Evolutionary conservation across 2,888 invertebrate genomes (phyloP), one percentile per base, ranked within the genome.

Genomic region (Drosophila histrio): DNA sequence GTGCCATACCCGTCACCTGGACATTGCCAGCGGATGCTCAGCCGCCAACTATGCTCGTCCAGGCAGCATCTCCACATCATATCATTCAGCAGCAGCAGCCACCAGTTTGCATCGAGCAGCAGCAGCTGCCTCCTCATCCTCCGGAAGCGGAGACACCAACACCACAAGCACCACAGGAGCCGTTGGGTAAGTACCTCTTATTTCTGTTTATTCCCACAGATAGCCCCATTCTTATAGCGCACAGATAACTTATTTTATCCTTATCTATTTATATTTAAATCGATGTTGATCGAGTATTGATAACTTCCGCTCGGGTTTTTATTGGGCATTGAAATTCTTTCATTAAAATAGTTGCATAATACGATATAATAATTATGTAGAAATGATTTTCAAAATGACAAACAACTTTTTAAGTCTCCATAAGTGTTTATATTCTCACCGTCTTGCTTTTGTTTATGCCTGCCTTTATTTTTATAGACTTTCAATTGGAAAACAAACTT

Each of bases 1-100:
- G 59, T 21, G 46, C 67, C 54, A 77, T 87, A 54, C 79, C 87
- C 1, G 71, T 82, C 6, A 39, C 77, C n/a, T 88, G 83, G 88
- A 41, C 87, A 4, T 6, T 90, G 65, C 56, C 88, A 7, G 59
- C 71, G 3, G 71, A 83, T 65, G 61, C 59, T 8, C 50, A 61
- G 17, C 65, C 64, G 24, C 52, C 71, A 43, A 59, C 58, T 17
- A 70, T 88, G 60, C 50, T 86, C 34, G 58, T 71, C 1, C 88
- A 85, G 36, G 70, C 70, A 49, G 59, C 68, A 28, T 64, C 81
- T 4, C 66, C 76, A 15, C 88, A 86, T 61, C 73, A 89, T 43
- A 77, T 89, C 62, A 73, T 89, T 53, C 82, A 76, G 58, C 58
- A 39, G 21, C 69, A 72, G 26, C 44, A 57, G 43, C 56, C 78